Conservation (phyloP, 2,888 invertebrate species). For the Encarsia formosa region DNA sequence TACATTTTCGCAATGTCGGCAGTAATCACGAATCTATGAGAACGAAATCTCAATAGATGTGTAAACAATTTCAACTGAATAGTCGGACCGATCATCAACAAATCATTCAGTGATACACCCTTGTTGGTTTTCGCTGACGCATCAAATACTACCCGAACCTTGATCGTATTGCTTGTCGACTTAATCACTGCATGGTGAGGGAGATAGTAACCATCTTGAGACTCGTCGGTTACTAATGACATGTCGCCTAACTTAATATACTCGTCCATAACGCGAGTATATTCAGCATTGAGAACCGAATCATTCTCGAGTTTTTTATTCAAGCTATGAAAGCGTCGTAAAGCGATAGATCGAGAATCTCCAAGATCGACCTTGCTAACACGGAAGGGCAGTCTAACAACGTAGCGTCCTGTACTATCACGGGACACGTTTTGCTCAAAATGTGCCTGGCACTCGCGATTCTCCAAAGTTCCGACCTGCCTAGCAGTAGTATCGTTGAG, state of each 20-base stretch:
- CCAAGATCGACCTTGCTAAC: conserved; percentile 4
- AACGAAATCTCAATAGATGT: neutral
- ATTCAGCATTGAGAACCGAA: conserved; percentile 7
- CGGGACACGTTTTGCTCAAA: conserved; percentile 16
- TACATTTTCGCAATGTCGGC: conserved; percentile 10
- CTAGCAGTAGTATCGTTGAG: too few species aligned
- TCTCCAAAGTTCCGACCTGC: too few species aligned
- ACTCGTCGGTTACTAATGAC: neutral
- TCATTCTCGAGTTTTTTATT: conserved; percentile 17
- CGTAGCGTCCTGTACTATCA: conserved; percentile 23
- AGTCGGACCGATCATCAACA: conserved; percentile 2
- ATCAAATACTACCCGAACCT: conserved; percentile 11
- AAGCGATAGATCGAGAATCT: conserved; percentile 11
- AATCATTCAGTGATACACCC: conserved; percentile 1
- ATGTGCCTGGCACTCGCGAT: conserved; percentile 22
- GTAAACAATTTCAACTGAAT: conserved; percentile 2
- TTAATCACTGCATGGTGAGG: conserved; percentile 10
- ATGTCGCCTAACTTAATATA: conserved; percentile 12
- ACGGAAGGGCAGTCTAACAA: conserved; percentile 27
- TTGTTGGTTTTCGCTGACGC: conserved; percentile 3
- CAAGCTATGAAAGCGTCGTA: conserved; percentile 12
- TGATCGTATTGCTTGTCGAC: neutral
- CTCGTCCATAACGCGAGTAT: neutral
- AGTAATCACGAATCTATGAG: neutral
- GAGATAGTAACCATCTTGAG: conserved; percentile 1